Evolutionary conservation across 2,888 invertebrate genomes (phyloP), one percentile per base, ranked within the genome.

Genomic region (Tricholauxania praeusta): DNA sequence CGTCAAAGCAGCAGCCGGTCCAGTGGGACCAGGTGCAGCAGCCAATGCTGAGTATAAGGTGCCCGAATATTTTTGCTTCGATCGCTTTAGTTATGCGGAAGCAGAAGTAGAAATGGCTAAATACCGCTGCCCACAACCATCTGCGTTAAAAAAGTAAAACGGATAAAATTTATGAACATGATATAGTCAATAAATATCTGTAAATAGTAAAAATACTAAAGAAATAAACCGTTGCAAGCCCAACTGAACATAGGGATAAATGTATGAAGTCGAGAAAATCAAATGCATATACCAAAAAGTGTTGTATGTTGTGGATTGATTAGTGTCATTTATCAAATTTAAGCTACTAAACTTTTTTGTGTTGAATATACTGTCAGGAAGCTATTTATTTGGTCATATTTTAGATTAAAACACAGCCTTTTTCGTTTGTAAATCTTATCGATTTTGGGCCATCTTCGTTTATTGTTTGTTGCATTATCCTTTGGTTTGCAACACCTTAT

Each of bases 21-120:
- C 85, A 19, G 83, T 87, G 3, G 86, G 86, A 3, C 86, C 86
- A 1, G 84, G 84, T 14, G 86, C 87, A 15, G 80, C 86, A 0
- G 14, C 79, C 1, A 80, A 89, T 48, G 91, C 91, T 12, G 90
- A 91, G 1, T 96, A 96, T 85, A 95, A 96, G 88, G 95, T 94
- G 76, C 95, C 96, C 0, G 96, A 96, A 88, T 97, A 96, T 85
- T 96, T 92, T 82, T 92, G 92, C 78, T 96, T 95, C 82, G 91
- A 95, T 82, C 90, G 89, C 59, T 91, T 89, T 79, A 94, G 93
- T 78, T 96, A 91, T 83, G 93, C 91, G 80, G 95, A 96, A 87
- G 94, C 96, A 66, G 96, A 96, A 89, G 89, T 94, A 28, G 96
- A 96, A 88, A 92, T 96, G 93, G 89, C 91, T 3, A 92, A 94